Percentiles rank a stretch among this genome's conserved stretches.
Conservation (phyloP, 2,888 invertebrate species). For the Pachydiplax longipennis region DNA sequence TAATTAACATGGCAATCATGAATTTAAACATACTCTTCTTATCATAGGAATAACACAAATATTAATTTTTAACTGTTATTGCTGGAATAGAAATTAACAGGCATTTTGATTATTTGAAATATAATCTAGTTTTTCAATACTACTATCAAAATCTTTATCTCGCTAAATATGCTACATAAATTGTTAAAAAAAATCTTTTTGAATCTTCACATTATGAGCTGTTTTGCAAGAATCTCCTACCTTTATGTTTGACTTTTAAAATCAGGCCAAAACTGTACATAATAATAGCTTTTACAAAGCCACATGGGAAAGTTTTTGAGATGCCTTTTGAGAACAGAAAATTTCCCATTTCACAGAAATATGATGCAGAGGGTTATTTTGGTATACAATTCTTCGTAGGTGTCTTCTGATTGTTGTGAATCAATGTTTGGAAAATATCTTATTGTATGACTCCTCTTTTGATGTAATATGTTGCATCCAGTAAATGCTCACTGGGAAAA, state of each 20-base stretch:
- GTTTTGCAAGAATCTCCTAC: slow-evolving; percentile 28
- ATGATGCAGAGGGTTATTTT: slow-evolving; percentile 38
- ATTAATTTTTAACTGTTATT: not conserved
- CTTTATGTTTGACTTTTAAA: slow-evolving; percentile 10
- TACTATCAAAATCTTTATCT: slow-evolving; percentile 22
- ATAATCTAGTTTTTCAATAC: slow-evolving; percentile 24
- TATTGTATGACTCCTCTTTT: slow-evolving; percentile 1
- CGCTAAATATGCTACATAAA: slow-evolving; percentile 6
- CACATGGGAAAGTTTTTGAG: slow-evolving; percentile 34
- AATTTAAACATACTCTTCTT: slow-evolving; percentile 22
- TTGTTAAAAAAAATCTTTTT: slow-evolving; percentile 26
- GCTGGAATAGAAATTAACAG: slow-evolving; percentile 19
- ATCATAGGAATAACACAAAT: slow-evolving; percentile 17
- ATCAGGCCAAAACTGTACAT: slow-evolving; percentile 33
- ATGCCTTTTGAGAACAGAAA: slow-evolving; percentile 30
- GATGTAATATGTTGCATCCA: not conserved
- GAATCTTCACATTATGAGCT: slow-evolving; percentile 18
- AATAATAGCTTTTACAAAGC: slow-evolving; percentile 35
- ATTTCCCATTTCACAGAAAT: slow-evolving; percentile 38
- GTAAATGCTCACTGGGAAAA: not conserved
- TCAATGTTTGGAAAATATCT: slow-evolving; percentile 27
- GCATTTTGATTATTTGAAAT: slow-evolving; percentile 23
- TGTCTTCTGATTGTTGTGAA: slow-evolving; percentile 36
- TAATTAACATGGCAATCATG: slow-evolving; percentile 6
- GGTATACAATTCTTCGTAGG: slow-evolving; percentile 35